Conservation (phyloP, 2,888 invertebrate species). For the Perizoma flavofasciatum region DNA sequence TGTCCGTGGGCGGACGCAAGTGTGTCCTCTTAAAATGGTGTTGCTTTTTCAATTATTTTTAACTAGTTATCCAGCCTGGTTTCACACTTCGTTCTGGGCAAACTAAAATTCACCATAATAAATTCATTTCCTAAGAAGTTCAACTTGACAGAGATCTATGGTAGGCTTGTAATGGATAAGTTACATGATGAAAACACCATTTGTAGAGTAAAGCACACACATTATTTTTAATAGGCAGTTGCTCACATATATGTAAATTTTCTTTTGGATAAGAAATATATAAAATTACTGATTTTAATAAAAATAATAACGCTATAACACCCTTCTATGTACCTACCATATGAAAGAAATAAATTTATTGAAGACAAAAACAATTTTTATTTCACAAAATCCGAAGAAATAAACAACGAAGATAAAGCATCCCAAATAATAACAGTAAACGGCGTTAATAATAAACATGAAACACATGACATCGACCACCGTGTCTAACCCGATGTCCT, state of each 20-base stretch:
- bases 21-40: slow-evolving; percentile 48
- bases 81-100: slow-evolving; percentile 13
- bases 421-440: slow-evolving; percentile 20
- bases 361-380: too few species aligned
- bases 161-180: not conserved
- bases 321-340: too few species aligned
- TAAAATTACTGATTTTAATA: too few species aligned
- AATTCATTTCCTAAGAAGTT: not conserved
- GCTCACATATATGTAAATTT: too few species aligned
- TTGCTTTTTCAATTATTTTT: slow-evolving; percentile 47
- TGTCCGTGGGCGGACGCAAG: slow-evolving; percentile 62
- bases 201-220: too few species aligned
- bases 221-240: too few species aligned
- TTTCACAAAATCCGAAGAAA: too few species aligned
- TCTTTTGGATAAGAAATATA: too few species aligned
- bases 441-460: slow-evolving; percentile 26
- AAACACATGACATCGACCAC: slow-evolving; percentile 34
- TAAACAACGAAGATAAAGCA: slow-evolving; percentile 5
- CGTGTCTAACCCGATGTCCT: slow-evolving; percentile 33
- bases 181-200: too few species aligned
- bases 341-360: too few species aligned
- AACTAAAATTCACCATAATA: slow-evolving; percentile 3
- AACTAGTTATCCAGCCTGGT: slow-evolving; percentile 29
- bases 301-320: too few species aligned
- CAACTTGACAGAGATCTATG: not conserved